phyloP scores from a whole-genome alignment of 2,113 vertebrate genomes.

The Paramisgurnus dabryanus region DNA sequence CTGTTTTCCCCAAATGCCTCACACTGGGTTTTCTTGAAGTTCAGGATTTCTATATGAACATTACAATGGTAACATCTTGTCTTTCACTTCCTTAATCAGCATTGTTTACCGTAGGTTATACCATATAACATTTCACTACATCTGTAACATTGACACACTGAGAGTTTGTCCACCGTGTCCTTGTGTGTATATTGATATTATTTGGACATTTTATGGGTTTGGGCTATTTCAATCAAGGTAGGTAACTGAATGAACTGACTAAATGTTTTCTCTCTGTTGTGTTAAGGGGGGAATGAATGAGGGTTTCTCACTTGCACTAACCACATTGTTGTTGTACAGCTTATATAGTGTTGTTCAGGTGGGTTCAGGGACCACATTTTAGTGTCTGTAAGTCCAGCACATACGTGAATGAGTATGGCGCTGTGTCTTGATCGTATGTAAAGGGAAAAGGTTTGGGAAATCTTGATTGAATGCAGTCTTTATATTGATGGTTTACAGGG shows the following conservation, averaged over 20 bases:
- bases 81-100: constrained; percentile 2
- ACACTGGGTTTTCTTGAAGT: constrained; percentile 39
- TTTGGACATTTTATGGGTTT: neutral
- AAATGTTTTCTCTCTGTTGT: neutral
- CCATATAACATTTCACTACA: constrained; percentile 11
- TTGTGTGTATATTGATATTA: neutral
- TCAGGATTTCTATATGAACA: constrained; percentile 31
- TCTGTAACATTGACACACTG: constrained; percentile 13
- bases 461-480: neutral
- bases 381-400: neutral
- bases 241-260: neutral
- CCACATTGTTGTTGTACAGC: constrained; percentile 25
- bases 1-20: constrained; percentile 37
- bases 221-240: neutral
- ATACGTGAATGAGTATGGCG: constrained; percentile 11
- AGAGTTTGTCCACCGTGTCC: constrained; percentile 20
- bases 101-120: constrained; percentile 24
- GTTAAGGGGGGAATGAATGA: constrained; percentile 1
- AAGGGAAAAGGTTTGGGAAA: neutral
- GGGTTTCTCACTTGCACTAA: constrained; percentile 50
- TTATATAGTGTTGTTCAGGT: constrained; percentile 21
- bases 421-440: neutral
- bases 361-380: constrained; percentile 18
- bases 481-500: neutral
- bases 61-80: constrained; percentile 11